These are phyloP conservation scores for Scatophagus argus DNA, from an alignment of 2,113 vertebrate genomes.

Conservation along the genomic window DNA sequence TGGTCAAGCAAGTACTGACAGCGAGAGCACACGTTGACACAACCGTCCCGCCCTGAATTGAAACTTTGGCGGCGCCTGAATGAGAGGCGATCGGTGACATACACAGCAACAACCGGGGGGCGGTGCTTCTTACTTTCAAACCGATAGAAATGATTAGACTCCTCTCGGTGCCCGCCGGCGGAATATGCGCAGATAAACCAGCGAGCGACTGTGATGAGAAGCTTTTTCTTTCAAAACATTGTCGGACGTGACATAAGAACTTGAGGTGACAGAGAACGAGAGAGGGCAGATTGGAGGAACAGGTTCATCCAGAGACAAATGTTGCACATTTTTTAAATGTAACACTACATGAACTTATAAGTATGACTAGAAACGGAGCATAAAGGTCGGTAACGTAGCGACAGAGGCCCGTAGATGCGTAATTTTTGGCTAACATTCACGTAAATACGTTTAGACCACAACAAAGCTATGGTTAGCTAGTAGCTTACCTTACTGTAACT, in stretches of 20 bases:
- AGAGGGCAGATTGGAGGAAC: background rate
- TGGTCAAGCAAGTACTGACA: slow-evolving; percentile 7
- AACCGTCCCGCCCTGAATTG: slow-evolving; percentile 71
- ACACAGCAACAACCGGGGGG: background rate
- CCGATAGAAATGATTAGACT: fast-evolving
- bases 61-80: slow-evolving; percentile 72
- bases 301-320: background rate
- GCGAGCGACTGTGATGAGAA: background rate
- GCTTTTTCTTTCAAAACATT: slow-evolving; percentile 44
- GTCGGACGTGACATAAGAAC: slow-evolving; percentile 48
- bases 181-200: background rate
- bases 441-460: background rate
- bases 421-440: background rate
- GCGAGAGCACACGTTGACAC: slow-evolving; percentile 2
- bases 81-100: background rate
- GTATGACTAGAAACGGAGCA: background rate
- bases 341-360: background rate
- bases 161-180: background rate
- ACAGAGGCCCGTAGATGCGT: background rate
- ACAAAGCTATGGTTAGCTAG: background rate
- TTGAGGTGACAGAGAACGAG: background rate
- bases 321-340: background rate
- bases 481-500: slow-evolving; percentile 4
- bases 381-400: too few relatives aligned
- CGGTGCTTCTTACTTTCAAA: background rate